phyloP scores from a whole-genome alignment of 2,888 invertebrate genomes.

The Dichetophora obliterata region DNA sequence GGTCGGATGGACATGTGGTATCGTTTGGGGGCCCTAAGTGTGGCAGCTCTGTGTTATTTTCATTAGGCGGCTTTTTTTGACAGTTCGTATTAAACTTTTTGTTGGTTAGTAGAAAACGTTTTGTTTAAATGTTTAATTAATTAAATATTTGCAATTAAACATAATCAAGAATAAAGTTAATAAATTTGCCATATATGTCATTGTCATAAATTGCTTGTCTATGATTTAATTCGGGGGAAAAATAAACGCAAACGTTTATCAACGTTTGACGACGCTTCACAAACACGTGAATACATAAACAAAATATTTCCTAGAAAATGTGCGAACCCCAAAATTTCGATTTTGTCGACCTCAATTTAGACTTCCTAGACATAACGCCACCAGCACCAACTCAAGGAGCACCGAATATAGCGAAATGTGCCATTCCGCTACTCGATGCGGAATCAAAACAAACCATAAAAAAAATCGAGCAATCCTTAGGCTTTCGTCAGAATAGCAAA shows the following conservation, averaged over 20 bases:
- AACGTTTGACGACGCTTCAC: not conserved
- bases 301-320: constrained; percentile 10
- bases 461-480: not conserved
- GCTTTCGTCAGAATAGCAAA: not conserved
- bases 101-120: constrained; percentile 14
- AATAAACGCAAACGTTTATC: constrained; percentile 1
- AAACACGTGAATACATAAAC: constrained; percentile 32
- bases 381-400: constrained; percentile 21
- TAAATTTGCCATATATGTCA: not conserved
- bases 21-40: no score
- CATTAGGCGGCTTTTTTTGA: no score
- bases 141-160: not conserved
- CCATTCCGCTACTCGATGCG: not conserved
- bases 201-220: not conserved
- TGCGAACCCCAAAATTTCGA: constrained; percentile 26
- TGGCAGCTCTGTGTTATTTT: no score
- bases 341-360: constrained; percentile 46
- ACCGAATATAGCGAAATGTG: not conserved
- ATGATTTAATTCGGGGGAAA: not conserved
- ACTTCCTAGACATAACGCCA: constrained; percentile 47
- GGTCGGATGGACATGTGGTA: no score
- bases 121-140: not conserved
- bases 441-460: not conserved
- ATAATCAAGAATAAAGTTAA: not conserved
- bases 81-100: constrained; percentile 2